Evolutionary conservation across 2,888 invertebrate species (phyloP), one percentile per base, ranked within the genome.

Genomic region (Idaea biselata): DNA sequence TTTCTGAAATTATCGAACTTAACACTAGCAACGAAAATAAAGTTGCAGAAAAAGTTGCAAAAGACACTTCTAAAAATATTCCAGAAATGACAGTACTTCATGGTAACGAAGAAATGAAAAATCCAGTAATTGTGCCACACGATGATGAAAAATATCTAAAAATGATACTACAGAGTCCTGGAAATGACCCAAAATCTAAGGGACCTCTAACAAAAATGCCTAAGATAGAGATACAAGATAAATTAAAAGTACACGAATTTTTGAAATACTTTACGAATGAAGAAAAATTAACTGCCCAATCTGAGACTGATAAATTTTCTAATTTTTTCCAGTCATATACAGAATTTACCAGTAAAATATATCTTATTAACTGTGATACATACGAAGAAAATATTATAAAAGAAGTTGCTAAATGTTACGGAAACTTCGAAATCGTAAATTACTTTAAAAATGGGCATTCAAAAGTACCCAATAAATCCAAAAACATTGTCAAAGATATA

Each of bases 371-470:
- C 73, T 92, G 92, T 67, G 84, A 88, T 68, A 73, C 80, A 1
- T 89, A 91, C 16, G 87, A 86, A 78, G 88, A 88, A 65, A 87
- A 82, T 59, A 71, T 92, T 3, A 61, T 92, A 0, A 85, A 77
- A 66, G 89, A 89, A 55, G 82, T 81, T 0, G 77, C 85, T 0
- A 69, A 78, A n/a, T 77, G 66, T 0, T 79, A 84, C 1, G 92
- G 91, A 0, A 68, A 80, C 0, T 90, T 70, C 53, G 83, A 90
- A 78, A 76, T 91, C 0, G 79, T 91, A 0, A 89, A 84, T 58
- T 91, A 86, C 59, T 81, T 82, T 33, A 88, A 84, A 69, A 92
- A 92, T 33, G 91, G 91, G 0, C 83, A 86, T 68, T 73, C 84
- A 2, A 85, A 85, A 71, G 61, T 84, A 2, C 80, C 83, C 0